Conservation (phyloP, 2,888 invertebrate species). For the Germaria angustata region DNA sequence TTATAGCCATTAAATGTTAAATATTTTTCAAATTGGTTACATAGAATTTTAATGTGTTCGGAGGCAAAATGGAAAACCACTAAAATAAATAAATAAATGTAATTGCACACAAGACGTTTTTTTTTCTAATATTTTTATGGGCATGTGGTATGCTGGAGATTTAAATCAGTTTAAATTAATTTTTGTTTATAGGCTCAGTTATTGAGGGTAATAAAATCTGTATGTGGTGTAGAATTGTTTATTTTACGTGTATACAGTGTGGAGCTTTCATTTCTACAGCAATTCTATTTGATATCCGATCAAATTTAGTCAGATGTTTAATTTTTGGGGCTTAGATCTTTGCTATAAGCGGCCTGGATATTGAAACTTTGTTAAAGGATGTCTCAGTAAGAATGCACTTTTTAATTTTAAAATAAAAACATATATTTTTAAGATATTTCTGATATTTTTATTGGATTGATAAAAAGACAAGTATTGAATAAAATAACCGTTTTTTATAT, state of each 20-base stretch:
- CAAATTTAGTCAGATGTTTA: no score
- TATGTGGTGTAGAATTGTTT: background rate
- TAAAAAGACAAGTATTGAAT: no score
- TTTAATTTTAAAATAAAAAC: no score
- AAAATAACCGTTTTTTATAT: no score
- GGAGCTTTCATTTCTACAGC: no score
- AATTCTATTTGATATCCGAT: no score
- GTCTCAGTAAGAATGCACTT: no score
- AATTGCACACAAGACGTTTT: slow-evolving; percentile 7
- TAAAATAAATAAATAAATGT: slow-evolving; percentile 49
- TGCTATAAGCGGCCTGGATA: no score
- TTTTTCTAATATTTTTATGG: background rate
- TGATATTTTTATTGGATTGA: no score
- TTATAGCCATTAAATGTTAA: slow-evolving; percentile 61
- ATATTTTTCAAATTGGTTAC: slow-evolving; percentile 45
- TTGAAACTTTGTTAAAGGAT: no score
- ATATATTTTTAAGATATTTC: no score
- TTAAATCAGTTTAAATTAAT: slow-evolving; percentile 34
- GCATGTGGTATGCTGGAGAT: slow-evolving; percentile 7
- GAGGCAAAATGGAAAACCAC: slow-evolving; percentile 29
- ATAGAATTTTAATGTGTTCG: slow-evolving; percentile 43
- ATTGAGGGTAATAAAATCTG: background rate
- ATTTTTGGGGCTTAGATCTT: no score
- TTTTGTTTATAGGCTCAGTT: background rate
- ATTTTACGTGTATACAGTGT: background rate